These are phyloP conservation scores for Rhabditoides inermis DNA, from an alignment of 2,888 invertebrate genomes.

Conservation along the genomic window DNA sequence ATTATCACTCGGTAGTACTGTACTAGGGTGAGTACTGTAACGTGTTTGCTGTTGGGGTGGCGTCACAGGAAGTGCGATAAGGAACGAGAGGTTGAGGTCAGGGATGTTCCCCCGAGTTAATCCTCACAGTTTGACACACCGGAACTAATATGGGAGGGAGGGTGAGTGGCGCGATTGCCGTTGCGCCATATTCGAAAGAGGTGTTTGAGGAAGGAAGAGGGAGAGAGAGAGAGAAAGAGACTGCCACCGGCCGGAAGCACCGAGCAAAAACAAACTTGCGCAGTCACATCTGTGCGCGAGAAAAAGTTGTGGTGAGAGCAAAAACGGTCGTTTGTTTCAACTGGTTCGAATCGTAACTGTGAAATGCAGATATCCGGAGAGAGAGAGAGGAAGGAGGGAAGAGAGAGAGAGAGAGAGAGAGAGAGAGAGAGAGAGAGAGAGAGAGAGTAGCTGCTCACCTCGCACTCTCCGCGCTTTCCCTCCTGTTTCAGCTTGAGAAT, in stretches of 20 bases:
- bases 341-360: not conserved
- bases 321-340: not conserved
- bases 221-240: not conserved
- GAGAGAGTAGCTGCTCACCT: slow-evolving; percentile 21
- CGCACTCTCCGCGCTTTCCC: slow-evolving; percentile 36
- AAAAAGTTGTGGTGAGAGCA: no score
- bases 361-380: slow-evolving; percentile 1
- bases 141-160: no score
- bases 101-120: no score
- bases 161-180: no score
- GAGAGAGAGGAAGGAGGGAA: not conserved
- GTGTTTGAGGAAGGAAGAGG: not conserved
- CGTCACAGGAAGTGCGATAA: no score
- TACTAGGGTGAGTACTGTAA: no score
- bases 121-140: no score
- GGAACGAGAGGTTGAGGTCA: no score
- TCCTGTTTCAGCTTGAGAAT: slow-evolving; percentile 43
- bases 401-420: not conserved
- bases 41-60: no score
- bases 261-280: not conserved
- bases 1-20: no score
- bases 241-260: not conserved
- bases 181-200: no score
- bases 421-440: not conserved
- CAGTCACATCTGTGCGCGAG: no score